These are phyloP conservation scores for Tetragonisca angustula DNA, from an alignment of 2,888 invertebrate genomes.

Conservation along the genomic window DNA sequence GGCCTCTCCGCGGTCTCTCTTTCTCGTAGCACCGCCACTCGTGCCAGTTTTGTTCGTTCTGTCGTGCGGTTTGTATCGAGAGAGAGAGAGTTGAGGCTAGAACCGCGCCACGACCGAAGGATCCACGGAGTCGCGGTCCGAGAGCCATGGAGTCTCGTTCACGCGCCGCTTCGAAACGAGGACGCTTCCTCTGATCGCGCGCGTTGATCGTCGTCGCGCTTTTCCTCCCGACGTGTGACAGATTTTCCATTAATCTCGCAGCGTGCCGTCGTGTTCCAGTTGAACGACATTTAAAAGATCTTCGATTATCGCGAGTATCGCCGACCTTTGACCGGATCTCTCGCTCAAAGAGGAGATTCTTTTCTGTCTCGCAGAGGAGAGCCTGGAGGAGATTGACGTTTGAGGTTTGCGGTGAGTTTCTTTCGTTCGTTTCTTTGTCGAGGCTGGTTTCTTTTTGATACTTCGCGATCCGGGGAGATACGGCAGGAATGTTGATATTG, in stretches of 20 bases:
- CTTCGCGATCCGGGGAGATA: not conserved
- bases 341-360: not conserved
- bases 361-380: not conserved
- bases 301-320: conserved; percentile 1
- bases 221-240: not conserved
- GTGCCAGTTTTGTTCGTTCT: conserved; percentile 73
- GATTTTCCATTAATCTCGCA: not conserved
- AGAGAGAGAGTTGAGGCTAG: conserved; percentile 18
- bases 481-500: not conserved
- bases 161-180: conserved; percentile 31
- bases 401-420: conserved; percentile 25
- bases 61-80: conserved; percentile 63
- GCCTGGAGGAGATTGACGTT: not conserved
- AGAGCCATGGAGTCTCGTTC: conserved; percentile 48
- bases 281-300: not conserved
- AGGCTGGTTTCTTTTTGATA: not conserved
- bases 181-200: conserved; percentile 38
- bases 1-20: conserved; percentile 49
- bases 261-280: not conserved
- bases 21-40: conserved; percentile 63
- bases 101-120: conserved; percentile 8
- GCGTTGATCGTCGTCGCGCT: not conserved
- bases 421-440: not conserved
- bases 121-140: conserved; percentile 21
- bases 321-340: not conserved